These are phyloP conservation scores for Theristicus caerulescens DNA, from an alignment of 2,113 vertebrate genomes.

Conservation along the genomic window DNA sequence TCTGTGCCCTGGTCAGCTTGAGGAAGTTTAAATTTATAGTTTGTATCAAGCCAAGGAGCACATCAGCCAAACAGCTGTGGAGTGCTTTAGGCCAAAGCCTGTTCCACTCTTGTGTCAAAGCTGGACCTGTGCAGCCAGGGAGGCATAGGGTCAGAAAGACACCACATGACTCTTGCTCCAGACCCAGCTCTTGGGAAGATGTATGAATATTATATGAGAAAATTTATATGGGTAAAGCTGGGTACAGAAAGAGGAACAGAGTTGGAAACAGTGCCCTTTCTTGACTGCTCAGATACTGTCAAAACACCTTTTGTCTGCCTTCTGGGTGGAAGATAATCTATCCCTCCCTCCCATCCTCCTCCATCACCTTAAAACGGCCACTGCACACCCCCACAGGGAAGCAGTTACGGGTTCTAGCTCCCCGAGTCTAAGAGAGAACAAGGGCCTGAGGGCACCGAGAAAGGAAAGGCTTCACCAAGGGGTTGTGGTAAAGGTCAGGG, in stretches of 20 bases:
- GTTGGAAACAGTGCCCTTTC: background rate
- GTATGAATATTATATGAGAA: background rate
- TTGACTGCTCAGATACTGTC: background rate
- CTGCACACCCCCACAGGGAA: background rate
- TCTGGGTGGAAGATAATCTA: background rate
- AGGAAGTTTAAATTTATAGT: background rate
- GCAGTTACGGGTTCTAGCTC: fast-evolving
- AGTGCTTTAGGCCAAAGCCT: background rate
- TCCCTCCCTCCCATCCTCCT: background rate
- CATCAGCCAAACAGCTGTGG: background rate
- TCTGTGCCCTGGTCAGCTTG: background rate
- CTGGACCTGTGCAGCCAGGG: background rate
- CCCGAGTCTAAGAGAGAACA: background rate
- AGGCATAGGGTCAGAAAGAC: background rate
- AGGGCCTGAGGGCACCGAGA: background rate
- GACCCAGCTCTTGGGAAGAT: background rate
- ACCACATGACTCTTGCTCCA: background rate
- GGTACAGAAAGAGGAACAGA: background rate
- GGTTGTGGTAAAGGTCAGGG: background rate
- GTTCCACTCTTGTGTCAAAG: background rate
- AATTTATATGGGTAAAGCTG: background rate
- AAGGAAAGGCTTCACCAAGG: background rate
- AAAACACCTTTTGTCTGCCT: background rate
- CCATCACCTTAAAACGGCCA: background rate
- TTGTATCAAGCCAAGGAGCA: background rate